Evolutionary conservation across 2,888 invertebrate species (phyloP), one percentile per base, ranked within the genome.

Genomic region (Apodemia arnacis): DNA sequence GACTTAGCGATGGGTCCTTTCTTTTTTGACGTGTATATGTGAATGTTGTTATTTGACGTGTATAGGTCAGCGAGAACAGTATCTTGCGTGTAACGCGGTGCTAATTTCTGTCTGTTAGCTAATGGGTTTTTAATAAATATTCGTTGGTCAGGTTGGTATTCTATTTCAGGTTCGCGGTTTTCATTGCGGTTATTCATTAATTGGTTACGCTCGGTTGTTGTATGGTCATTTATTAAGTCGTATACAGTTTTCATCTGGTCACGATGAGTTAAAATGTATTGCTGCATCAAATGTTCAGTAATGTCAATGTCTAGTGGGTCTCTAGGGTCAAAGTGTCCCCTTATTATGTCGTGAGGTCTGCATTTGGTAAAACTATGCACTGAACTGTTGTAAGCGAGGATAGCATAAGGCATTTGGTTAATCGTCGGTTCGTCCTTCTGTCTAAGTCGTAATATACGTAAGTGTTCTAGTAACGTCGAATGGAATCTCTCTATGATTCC

Each of bases 281-380:
- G 83, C 77, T 88, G 88, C 69, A 79, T 54, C 6, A 87, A 38
- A 31, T 81, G 72, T 72, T 84, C 81, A 44, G 74, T 73, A 13
- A 87, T 27, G n/a, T 54, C n/a, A 15, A 54, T 54, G 63, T 84
- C 85, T 21, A 76, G 59, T 7, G 84, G 85, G 69, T 88, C 85
- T 11, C 88, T 44, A 8, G 88, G 84, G 74, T 88, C 88, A 63
- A 80, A 88, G 75, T 85, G 80, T 38, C 94, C 94, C 15, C 82
- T 88, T 13, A 94, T 87, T 2, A 94, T 8, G 2, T 94, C 93
- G 1, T 85, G 41, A 11, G 93, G 94, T 82, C 90, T 82, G 66
- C 93, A 70, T 70, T 31, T 38, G 38, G 38, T 38, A 21, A 27
- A 27, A 2, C 27, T 27, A 27, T 27, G 27, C 27, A 27, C 27